These are phyloP conservation scores for Lepilemur ruficaudatus DNA, from an alignment of 2,797 vertebrate genomes.

Conservation along the genomic window DNA sequence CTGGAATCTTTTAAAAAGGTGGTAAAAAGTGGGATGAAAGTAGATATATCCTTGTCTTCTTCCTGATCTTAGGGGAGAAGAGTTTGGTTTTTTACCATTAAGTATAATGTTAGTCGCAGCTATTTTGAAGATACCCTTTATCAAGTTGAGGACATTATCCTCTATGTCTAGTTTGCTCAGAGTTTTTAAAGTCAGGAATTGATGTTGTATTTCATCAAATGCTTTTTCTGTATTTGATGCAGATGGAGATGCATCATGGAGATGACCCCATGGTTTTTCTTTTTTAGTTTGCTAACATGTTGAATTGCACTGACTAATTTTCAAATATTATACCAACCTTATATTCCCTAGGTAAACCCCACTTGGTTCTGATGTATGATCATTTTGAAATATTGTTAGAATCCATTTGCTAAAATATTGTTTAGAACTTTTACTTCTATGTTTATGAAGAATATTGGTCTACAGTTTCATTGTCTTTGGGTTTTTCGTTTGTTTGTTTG, in stretches of 20 bases:
- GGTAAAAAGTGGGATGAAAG: background rate
- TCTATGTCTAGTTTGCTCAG: background rate
- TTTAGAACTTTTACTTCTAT: background rate
- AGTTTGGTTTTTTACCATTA: background rate
- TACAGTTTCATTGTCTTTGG: background rate
- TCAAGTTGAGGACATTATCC: background rate
- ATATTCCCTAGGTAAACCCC: background rate
- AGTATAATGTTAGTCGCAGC: background rate
- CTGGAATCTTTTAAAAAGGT: background rate
- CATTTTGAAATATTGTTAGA: background rate
- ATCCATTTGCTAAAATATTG: background rate
- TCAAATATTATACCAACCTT: background rate
- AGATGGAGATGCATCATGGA: background rate
- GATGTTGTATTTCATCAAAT: background rate
- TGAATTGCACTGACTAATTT: background rate
- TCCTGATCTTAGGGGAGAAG: background rate
- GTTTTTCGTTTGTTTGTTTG: no score
- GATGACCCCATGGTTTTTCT: background rate
- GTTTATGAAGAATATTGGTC: background rate
- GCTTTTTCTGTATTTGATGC: background rate
- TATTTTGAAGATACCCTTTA: background rate
- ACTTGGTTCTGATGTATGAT: background rate
- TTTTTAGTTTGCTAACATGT: background rate
- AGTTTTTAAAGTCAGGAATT: background rate
- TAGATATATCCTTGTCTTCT: background rate